Base-by-base conservation (phyloP, 1,140 invertebrate species). In the Metopolophium dirhodum region DNA sequence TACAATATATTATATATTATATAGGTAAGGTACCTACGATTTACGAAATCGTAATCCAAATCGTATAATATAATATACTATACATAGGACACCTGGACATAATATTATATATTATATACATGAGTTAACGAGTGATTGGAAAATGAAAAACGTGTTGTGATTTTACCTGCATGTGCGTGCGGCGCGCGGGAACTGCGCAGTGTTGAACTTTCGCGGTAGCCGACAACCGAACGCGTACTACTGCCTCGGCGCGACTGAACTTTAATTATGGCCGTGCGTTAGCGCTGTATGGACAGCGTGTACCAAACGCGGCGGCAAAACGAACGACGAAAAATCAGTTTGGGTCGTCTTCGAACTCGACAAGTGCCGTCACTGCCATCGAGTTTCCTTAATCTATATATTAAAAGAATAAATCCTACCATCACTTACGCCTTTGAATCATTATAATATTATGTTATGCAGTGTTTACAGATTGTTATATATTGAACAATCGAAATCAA, bases 201-300 rank as follows among this genome's bases (percentile, higher is more conserved):
- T 87, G 45, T 87, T 41, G 41, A 86, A 51, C 86, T 87, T 49
- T 87, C 86, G 86, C 86, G 20, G 86, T 49, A 51, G 47, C 86
- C 86, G 86, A 87, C 86, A 87, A 87, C 86, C 47, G 45, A 87
- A 87, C 86, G 47, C n/a, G 86, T 87, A 87, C 86, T 87, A 30
- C 85, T 47, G 9, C 14, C 37, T 14, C 37, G 86, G 26, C 86
- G 45, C 14, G 86, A 51, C 30, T n/a, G 86, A 87, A 87, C 86
- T 87, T 87, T n/a, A 47, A 87, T 87, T 87, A 26, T 26, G 26
- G 41, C 11, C 23, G 41, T 41, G 41, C 41, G 41, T 41, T 41
- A 41, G 41, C 41, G 41, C 41, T 41, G 41, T 41, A 41, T 41
- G 41, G 4, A 41, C 86, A 87, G 86, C 47, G 86, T 87, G 86